Conservation (phyloP, 2,888 invertebrate species). For the Callyntrura guangdongensis region DNA sequence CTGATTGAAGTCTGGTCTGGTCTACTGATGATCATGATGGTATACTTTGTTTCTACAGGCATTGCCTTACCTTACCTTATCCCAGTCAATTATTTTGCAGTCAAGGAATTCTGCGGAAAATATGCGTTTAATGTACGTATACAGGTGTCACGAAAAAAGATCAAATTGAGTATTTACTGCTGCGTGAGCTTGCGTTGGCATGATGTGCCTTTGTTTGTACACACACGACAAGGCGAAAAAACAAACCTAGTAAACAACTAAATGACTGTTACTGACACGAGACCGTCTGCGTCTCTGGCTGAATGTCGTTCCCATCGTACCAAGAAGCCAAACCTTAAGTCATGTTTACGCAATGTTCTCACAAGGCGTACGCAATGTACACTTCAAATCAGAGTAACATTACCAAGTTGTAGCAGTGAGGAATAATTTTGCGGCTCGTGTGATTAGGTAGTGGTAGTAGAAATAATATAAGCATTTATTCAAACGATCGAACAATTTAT, state of each 20-base stretch:
- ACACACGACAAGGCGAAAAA: background rate
- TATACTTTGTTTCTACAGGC: background rate
- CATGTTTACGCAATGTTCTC: background rate
- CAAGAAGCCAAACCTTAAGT: background rate
- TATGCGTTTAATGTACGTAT: background rate
- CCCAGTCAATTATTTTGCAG: background rate
- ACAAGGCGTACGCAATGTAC: background rate
- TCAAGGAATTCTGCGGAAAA: background rate
- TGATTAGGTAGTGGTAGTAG: too few relatives aligned
- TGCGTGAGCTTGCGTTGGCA: background rate
- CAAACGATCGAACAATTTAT: too few relatives aligned
- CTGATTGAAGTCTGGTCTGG: background rate
- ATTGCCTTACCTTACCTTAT: background rate
- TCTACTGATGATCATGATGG: background rate
- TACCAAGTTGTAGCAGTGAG: too few relatives aligned
- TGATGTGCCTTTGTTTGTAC: too few relatives aligned
- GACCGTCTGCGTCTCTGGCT: background rate
- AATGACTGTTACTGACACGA: background rate
- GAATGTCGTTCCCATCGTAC: conserved; percentile 1
- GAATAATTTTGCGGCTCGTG: too few relatives aligned
- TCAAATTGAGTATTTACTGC: background rate
- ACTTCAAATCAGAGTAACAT: too few relatives aligned
- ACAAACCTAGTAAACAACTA: background rate
- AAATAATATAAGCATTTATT: too few relatives aligned
- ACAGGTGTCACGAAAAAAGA: background rate